Evolutionary conservation across 2,797 vertebrate genomes (phyloP).

Genomic region (Lacerta agilis): DNA sequence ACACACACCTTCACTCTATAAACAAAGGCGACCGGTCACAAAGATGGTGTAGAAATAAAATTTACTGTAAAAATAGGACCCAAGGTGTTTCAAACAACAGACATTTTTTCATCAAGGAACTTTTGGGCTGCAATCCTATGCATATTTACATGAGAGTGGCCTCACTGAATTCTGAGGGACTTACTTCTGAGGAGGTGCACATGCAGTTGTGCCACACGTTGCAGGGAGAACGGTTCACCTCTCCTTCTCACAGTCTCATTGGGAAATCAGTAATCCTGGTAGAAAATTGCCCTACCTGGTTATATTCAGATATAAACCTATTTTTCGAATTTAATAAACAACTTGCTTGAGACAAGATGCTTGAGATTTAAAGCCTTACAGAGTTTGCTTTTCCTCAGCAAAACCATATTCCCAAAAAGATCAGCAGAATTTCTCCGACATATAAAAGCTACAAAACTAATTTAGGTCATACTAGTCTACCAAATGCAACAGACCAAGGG

Average conservation of each 20-base stretch:
- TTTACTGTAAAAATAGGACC: neutral
- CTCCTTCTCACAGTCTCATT: neutral
- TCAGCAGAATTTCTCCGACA: neutral
- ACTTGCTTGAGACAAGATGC: neutral
- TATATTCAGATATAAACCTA: neutral
- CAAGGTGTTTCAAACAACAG: neutral
- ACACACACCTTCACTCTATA: neutral
- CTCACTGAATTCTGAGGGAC: neutral
- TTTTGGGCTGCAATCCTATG: neutral
- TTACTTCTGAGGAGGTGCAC: neutral
- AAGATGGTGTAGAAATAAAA: neutral
- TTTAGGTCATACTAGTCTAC: too few species aligned
- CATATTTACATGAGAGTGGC: neutral
- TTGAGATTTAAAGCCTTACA: neutral
- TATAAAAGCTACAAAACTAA: rapidly evolving
- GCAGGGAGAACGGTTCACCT: neutral
- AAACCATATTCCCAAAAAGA: neutral
- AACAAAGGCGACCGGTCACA: neutral
- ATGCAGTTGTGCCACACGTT: too few species aligned
- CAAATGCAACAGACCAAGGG: neutral
- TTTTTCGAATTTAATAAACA: neutral
- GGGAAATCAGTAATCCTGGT: neutral
- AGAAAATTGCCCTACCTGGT: neutral
- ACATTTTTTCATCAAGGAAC: too few species aligned
- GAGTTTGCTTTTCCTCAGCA: neutral